Base-by-base conservation (phyloP, 2,888 invertebrate species). In the Drosophila testacea region DNA sequence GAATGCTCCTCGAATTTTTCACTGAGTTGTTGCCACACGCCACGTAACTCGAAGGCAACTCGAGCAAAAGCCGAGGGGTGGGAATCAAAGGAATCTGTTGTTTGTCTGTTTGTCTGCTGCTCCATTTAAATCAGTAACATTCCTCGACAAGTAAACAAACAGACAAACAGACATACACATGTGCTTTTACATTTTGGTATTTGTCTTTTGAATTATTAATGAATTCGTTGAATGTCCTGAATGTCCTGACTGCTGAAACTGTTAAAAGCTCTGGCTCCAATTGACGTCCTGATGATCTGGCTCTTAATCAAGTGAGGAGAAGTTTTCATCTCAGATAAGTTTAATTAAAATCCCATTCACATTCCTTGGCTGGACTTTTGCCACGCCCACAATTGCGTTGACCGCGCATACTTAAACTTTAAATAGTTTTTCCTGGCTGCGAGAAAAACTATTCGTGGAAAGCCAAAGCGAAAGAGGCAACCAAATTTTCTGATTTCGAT, bases 121-220 rank as follows among this genome's bases (percentile, higher is more conserved):
- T 85, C 75, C 85, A 87, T 81, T 88, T 73, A 81, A 83, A 83
- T 75, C 89, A 81, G 73, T 81, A 73, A 83, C 84, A 77, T 66
- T 73, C 64, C 60, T 73, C 61, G 66, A 62, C 69, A 60, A 57
- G 65, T 69, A 79, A 83, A 74, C 81, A 74, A 46, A 75, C 56
- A 44, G 41, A 22, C 60, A 64, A 32, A 27, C 50, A 46, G 13
- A 52, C 27, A 32, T 1, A 36, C 55, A 52, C 44, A 63, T 69
- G 41, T 60, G 52, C 56, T 60, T 60, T 75, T 65, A 46, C 65
- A 72, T 73, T 76, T 69, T 77, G 74, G 79, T 87, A 89, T 91
- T 91, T 91, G 87, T 89, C 90, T 84, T 90, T 87, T 91, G 91
- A 91, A 91, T 91, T 91, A 91, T 91, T 91, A 90, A 91, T 91